Percentiles rank a stretch among this genome's conserved stretches.
These are phyloP conservation scores for Catharus minimus DNA, from an alignment of 2,113 vertebrate genomes.

Conservation along the genomic window DNA sequence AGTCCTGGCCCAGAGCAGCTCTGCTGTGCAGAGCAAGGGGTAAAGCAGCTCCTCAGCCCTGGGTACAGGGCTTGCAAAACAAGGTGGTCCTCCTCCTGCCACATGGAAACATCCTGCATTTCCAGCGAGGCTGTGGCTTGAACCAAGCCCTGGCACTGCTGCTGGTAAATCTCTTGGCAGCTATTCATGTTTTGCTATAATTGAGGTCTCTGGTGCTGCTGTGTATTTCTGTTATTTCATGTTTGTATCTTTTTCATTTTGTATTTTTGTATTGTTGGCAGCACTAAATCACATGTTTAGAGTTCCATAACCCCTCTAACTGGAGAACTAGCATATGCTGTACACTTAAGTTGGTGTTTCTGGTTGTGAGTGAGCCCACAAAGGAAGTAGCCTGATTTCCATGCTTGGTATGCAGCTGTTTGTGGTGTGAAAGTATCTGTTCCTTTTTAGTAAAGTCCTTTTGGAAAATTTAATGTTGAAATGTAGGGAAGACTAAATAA, in stretches of 20 bases:
- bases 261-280: neutral
- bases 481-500: neutral
- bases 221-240: neutral
- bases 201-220: neutral
- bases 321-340: neutral
- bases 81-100: neutral
- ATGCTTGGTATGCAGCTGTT: neutral
- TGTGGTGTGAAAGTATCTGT: neutral
- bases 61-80: neutral
- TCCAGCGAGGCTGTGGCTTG: neutral
- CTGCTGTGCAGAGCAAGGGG: fast-evolving
- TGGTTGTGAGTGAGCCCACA: neutral
- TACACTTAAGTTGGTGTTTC: neutral
- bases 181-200: neutral
- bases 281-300: neutral
- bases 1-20: neutral
- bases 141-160: neutral
- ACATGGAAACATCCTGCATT: fast-evolving
- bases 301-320: neutral
- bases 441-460: neutral
- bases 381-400: neutral
- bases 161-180: neutral
- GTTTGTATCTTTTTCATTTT: neutral
- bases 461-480: neutral
- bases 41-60: neutral